Evolutionary conservation across 1,140 invertebrate genomes (phyloP).

Genomic region (Wasmannia auropunctata): DNA sequence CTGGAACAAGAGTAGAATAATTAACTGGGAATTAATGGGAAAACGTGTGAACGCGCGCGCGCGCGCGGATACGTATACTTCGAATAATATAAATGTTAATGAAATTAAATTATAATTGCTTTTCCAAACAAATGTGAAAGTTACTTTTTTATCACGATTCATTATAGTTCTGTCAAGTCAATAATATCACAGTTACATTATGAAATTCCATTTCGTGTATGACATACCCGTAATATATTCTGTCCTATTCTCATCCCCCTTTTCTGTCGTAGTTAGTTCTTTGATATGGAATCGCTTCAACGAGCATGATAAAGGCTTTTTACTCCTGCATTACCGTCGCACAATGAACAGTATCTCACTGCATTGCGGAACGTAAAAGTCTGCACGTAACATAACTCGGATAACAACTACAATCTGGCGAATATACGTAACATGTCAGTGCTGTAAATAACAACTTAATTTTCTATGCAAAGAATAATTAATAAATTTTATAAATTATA

Average conservation of each 20-base stretch:
- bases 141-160: neutral
- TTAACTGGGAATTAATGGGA: neutral
- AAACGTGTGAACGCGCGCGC: neutral
- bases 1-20: neutral
- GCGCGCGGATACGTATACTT: neutral
- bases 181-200: neutral
- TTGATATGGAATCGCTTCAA: neutral
- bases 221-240: neutral
- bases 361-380: neutral
- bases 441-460: neutral
- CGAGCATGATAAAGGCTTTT: neutral
- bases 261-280: neutral
- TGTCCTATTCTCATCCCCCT: neutral
- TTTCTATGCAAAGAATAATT: neutral
- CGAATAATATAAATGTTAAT: constrained; percentile 17
- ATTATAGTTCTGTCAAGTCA: neutral
- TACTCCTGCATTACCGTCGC: neutral
- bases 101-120: neutral
- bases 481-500: neutral
- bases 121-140: neutral
- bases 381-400: neutral
- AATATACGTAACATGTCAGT: neutral
- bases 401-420: neutral
- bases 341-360: neutral
- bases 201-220: neutral